phyloP scores from a whole-genome alignment of 1,140 invertebrate species.

The Mamestra configurata region DNA sequence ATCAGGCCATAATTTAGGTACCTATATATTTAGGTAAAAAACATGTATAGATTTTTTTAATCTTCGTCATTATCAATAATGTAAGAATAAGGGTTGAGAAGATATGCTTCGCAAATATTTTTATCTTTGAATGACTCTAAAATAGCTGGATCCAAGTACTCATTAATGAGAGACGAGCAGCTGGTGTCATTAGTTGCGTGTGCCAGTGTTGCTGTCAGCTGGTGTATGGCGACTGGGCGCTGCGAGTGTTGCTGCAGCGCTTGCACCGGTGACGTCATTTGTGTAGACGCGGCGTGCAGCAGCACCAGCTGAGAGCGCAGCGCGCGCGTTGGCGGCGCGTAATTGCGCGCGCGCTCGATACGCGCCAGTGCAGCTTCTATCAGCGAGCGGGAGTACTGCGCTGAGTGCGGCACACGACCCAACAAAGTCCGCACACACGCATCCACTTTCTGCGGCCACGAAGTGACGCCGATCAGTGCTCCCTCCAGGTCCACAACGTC shows the following conservation, averaged over 20 bases:
- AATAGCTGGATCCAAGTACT: conserved; percentile 62
- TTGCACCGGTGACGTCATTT: background rate
- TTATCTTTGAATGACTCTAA: conserved; percentile 64
- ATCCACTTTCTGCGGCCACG: conserved; percentile 68
- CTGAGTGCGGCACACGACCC: conserved; percentile 66
- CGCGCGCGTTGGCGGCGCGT: conserved; percentile 47
- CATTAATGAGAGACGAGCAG: conserved; percentile 70
- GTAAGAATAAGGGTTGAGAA: conserved; percentile 52
- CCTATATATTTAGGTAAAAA: too few species aligned
- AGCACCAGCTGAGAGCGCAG: conserved; percentile 66
- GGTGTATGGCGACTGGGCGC: conserved; percentile 57
- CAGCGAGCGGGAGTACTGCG: conserved; percentile 68
- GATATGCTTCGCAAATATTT: conserved; percentile 72
- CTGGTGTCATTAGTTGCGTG: conserved; percentile 63
- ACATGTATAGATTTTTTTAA: too few species aligned
- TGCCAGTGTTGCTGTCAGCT: conserved; percentile 61
- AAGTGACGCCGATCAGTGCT: conserved; percentile 22
- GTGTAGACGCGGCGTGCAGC: conserved; percentile 42
- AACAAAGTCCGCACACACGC: conserved; percentile 60
- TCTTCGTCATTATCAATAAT: background rate
- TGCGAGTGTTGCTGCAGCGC: conserved; percentile 1
- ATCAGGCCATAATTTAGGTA: too few species aligned
- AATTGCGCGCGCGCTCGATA: conserved; percentile 57
- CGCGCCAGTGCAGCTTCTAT: conserved; percentile 64
- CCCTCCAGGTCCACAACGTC: conserved; percentile 37